Base-by-base conservation (phyloP, 2,888 invertebrate genomes). In the Ctenicera cuprea region DNA sequence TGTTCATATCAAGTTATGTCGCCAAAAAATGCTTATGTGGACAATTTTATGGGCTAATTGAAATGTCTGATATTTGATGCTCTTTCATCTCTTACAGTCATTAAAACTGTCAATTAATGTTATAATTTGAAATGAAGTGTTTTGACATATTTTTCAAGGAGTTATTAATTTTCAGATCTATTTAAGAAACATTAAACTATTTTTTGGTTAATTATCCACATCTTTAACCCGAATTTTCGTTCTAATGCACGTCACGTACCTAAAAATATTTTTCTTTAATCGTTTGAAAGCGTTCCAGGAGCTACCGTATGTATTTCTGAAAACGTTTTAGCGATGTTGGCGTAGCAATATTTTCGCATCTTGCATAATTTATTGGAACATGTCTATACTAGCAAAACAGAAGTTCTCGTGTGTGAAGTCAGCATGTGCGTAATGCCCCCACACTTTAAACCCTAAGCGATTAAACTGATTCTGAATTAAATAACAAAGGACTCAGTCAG, bases 401-500 rank as follows among this genome's bases (percentile, higher is more conserved):
- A 41, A 52, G 43, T 71, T 52, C 80, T 80, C 38, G 59, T 83
- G 81, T 83, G 83, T 84, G 84, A 84, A 84, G 83, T 83, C 83
- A 82, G 78, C 84, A 84, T 83, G 80, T 83, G 83, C 77, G 65
- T 73, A 75, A 75, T 76, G 61, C 74, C 71, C 67, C 66, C 69
- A 62, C 64, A 76, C 73, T 65, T 71, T 69, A 71, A 70, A 80
- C 79, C 81, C 81, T 82, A 78, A 78, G 80, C 84, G 84, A 84
- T 85, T 85, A 84, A 85, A 85, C 82, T 84, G 85, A 78, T 84
- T 83, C 83, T 81, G 84, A 86, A 86, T 86, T 86, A 86, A 85
- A 85, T 84, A 84, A 87, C 87, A 87, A 87, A 86, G 86, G 87
- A 85, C 82, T 81, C 86, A 84, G 83, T 86, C 86, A 86, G 85